phyloP scores from a whole-genome alignment of 2,888 invertebrate species.

The Azorinus chamasolen region DNA sequence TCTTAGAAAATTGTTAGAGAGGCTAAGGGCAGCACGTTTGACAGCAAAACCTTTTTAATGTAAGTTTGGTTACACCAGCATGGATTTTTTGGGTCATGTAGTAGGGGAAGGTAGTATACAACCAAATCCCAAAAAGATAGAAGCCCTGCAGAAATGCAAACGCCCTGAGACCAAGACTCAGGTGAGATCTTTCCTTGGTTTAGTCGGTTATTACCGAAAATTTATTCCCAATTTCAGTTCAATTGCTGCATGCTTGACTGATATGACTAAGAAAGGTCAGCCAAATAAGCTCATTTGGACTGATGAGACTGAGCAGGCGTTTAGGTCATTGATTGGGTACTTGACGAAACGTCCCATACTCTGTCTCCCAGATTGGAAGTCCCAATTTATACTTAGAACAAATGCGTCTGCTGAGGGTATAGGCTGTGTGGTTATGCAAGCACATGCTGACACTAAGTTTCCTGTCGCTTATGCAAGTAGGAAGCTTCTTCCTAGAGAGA shows the following conservation, averaged over 20 bases:
- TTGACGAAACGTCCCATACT: conserved; percentile 16
- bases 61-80: conserved; percentile 7
- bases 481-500: no score
- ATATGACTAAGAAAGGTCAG: conserved; percentile 49
- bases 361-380: conserved; percentile 14
- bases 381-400: conserved; percentile 19
- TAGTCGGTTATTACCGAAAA: conserved; percentile 41
- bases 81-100: conserved; percentile 37
- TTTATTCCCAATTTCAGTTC: conserved; percentile 54
- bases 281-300: conserved; percentile 20
- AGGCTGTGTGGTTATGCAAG: not conserved
- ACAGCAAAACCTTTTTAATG: conserved; percentile 54
- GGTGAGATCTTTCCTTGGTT: conserved; percentile 39
- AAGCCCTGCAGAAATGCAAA: conserved; percentile 12
- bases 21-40: conserved; percentile 37
- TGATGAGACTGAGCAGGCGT: conserved; percentile 16
- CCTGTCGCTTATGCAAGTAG: no score
- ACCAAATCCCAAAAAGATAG: conserved; percentile 22
- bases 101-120: conserved; percentile 23
- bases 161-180: conserved; percentile 21
- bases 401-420: conserved; percentile 5
- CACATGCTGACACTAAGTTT: not conserved
- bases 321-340: conserved; percentile 11
- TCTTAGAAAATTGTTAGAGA: conserved; percentile 33
- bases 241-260: conserved; percentile 54